phyloP scores from a whole-genome alignment of 2,113 vertebrate genomes.

The Probosciger aterrimus region DNA sequence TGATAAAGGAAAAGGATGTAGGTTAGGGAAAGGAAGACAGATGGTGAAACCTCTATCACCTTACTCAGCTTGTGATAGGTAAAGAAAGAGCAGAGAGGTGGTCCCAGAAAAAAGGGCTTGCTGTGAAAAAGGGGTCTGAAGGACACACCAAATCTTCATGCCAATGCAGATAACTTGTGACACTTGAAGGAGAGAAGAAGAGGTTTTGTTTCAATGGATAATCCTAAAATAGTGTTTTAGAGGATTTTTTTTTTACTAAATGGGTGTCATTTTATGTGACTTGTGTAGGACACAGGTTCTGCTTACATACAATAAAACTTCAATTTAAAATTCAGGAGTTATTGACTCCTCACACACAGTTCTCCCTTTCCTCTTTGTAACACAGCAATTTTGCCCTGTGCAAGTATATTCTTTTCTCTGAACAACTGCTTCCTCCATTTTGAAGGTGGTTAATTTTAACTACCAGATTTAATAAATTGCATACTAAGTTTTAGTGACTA shows the following conservation, averaged over 20 bases:
- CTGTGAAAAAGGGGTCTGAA: not conserved
- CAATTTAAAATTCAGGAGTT: not conserved
- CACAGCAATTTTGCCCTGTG: not conserved
- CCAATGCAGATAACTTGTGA: not conserved
- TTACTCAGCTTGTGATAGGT: not conserved
- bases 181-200: not conserved
- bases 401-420: not conserved
- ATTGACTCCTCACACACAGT: not conserved
- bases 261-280: not conserved
- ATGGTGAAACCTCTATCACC: not conserved
- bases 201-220: not conserved
- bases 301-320: not conserved
- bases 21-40: not conserved
- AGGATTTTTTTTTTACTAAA: not conserved
- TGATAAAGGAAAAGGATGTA: not conserved
- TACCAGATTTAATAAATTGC: not conserved
- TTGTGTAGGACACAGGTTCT: not conserved
- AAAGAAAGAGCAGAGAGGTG: not conserved
- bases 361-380: not conserved
- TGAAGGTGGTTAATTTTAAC: not conserved
- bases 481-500: not conserved
- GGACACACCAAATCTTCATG: accelerated
- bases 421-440: not conserved
- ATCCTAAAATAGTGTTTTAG: not conserved
- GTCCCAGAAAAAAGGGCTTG: not conserved